A percentile compares a stretch with the other conserved stretches of the same genome.
Evolutionary conservation across 1,140 invertebrate genomes (phyloP).

Genomic region (Drosophila kurseongensis): DNA sequence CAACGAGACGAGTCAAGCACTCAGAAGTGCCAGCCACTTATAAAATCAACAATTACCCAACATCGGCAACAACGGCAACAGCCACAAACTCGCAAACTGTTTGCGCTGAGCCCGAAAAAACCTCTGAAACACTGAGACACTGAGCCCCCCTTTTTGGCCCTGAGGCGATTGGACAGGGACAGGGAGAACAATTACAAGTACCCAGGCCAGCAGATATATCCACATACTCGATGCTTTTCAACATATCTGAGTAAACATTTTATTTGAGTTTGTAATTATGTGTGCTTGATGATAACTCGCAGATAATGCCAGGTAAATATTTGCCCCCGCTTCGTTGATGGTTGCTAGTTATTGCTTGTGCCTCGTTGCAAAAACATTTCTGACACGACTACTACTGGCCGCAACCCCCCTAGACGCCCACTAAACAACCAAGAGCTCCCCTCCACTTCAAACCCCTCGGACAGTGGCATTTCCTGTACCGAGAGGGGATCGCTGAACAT

Average conservation of each 20-base stretch:
- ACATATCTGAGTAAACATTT: constrained; percentile 79
- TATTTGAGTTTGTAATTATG: constrained; percentile 81
- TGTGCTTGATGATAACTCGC: constrained; percentile 75
- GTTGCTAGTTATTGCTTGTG: constrained; percentile 32
- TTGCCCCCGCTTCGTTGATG: constrained; percentile 43
- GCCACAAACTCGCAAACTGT: constrained; percentile 54
- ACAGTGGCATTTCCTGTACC: constrained; percentile 69
- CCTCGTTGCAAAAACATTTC: constrained; percentile 61
- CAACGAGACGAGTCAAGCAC: constrained; percentile 40
- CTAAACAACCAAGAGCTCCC: constrained; percentile 4
- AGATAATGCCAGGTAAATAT: constrained; percentile 79
- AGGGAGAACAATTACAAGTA: constrained; percentile 63
- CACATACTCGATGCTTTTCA: constrained; percentile 53
- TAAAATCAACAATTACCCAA: constrained; percentile 71
- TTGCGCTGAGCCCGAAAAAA: constrained; percentile 50
- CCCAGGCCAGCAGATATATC: constrained; percentile 29
- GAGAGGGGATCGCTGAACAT: constrained; percentile 37
- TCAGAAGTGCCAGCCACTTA: constrained; percentile 56
- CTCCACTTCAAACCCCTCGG: constrained; percentile 10
- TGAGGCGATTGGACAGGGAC: constrained; percentile 26
- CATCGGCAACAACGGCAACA: constrained; percentile 31
- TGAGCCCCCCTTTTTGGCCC: constrained; percentile 17
- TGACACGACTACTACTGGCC: constrained; percentile 58
- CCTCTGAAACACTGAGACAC: constrained; percentile 5
- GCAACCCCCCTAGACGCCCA: constrained; percentile 24